A percentile compares a stretch with the other conserved stretches of the same genome.
Conservation (phyloP, 2,113 vertebrate species). For the Muntiacus reevesi region DNA sequence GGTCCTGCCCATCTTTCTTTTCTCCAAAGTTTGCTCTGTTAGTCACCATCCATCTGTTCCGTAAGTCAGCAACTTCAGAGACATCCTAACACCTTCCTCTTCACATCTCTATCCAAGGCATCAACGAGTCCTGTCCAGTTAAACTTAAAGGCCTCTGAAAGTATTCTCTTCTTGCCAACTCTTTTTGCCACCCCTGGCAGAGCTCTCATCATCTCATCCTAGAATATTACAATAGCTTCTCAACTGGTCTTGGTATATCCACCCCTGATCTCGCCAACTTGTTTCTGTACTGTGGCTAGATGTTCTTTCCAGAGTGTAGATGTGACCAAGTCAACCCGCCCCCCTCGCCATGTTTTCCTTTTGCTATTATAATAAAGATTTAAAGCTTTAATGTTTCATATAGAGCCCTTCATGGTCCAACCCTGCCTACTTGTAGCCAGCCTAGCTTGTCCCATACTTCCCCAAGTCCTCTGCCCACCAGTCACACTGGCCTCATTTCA, state of each 20-base stretch:
- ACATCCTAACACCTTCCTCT: neutral
- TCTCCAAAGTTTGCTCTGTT: neutral
- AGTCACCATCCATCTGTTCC: neutral
- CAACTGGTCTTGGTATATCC: neutral
- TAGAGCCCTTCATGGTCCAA: neutral
- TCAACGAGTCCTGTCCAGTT: neutral
- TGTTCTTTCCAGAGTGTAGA: neutral
- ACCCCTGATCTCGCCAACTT: neutral
- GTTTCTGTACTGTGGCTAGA: neutral
- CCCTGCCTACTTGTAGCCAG: neutral
- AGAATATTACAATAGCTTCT: neutral
- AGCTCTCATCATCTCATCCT: neutral
- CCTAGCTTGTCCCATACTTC: too few relatives aligned
- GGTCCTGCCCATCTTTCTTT: neutral
- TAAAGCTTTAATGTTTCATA: neutral
- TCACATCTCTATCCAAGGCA: neutral
- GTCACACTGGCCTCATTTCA: neutral
- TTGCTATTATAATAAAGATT: neutral
- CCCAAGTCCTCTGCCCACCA: neutral
- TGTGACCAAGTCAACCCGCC: neutral
- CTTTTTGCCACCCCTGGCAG: neutral
- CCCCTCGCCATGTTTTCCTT: neutral
- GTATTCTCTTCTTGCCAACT: neutral
- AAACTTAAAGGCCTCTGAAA: neutral
- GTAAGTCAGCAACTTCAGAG: neutral